phyloP scores from a whole-genome alignment of 1,140 invertebrate species.

The Acromyrmex heyeri region DNA sequence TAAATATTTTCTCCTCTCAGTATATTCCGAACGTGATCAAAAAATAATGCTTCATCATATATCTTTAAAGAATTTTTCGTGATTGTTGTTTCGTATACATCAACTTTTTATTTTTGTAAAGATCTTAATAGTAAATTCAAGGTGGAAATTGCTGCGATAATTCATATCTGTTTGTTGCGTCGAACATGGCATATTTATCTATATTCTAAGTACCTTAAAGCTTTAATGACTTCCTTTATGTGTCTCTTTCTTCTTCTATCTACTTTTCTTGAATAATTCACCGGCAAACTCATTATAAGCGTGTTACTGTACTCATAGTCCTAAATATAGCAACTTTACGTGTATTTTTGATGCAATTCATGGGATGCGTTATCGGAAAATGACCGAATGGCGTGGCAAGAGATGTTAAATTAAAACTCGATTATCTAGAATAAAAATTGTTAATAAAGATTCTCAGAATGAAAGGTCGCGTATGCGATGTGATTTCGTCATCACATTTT shows the following conservation, averaged over 20 bases:
- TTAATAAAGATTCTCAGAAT: constrained; percentile 39
- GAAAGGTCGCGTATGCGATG: constrained; percentile 19
- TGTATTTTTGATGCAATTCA: constrained; percentile 66
- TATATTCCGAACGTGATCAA: not conserved
- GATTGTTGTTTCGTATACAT: not conserved
- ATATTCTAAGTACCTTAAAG: not conserved
- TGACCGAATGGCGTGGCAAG: constrained; percentile 16
- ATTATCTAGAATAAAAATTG: constrained; percentile 47
- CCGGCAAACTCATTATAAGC: not conserved
- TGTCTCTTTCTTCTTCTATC: not conserved
- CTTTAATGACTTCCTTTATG: not conserved
- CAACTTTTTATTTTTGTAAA: not conserved
- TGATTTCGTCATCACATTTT: not conserved
- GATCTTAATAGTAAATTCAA: not conserved
- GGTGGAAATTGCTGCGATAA: not conserved
- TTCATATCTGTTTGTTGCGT: not conserved
- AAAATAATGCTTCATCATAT: not conserved
- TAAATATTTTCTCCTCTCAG: not conserved
- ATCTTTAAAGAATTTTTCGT: constrained; percentile 7
- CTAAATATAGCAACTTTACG: constrained; percentile 56
- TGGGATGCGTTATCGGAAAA: constrained; percentile 51
- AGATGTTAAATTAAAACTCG: constrained; percentile 54
- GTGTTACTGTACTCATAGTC: not conserved
- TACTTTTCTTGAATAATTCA: constrained; percentile 32
- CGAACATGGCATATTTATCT: not conserved